phyloP scores from a whole-genome alignment of 2,113 vertebrate genomes.

The Bubo blakistoni region DNA sequence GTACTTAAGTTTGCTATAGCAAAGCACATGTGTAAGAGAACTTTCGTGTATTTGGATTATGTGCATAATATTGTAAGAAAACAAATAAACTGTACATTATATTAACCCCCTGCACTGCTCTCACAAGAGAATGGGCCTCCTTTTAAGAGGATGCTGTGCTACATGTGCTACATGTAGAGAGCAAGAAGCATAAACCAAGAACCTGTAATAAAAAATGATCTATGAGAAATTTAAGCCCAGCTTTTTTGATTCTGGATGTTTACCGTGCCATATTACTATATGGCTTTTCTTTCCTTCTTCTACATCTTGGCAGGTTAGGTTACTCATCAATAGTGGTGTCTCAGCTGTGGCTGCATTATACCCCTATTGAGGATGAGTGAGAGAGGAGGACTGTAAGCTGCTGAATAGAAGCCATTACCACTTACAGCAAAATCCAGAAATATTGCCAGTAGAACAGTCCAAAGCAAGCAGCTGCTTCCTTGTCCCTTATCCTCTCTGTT shows the following conservation, averaged over 20 bases:
- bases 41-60: neutral
- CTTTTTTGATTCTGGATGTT: neutral
- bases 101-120: neutral
- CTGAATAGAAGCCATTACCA: constrained; percentile 12
- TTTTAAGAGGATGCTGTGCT: neutral
- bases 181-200: neutral
- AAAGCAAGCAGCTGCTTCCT: constrained; percentile 47
- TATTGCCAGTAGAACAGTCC: constrained; percentile 19
- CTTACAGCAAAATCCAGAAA: neutral
- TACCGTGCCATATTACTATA: rapidly evolving
- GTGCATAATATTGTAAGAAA: neutral
- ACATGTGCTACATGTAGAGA: too few relatives aligned
- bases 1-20: neutral
- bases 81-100: too few relatives aligned
- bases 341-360: constrained; percentile 18
- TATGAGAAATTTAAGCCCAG: neutral
- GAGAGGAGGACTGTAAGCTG: neutral
- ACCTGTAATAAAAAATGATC: neutral
- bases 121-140: neutral
- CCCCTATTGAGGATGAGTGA: neutral
- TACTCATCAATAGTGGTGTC: neutral
- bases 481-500: neutral
- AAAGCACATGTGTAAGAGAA: neutral
- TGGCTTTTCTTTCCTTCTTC: neutral
- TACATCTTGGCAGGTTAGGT: neutral